Evolutionary conservation across 2,888 invertebrate species (phyloP).

Genomic region (Hanleya hanleyi): DNA sequence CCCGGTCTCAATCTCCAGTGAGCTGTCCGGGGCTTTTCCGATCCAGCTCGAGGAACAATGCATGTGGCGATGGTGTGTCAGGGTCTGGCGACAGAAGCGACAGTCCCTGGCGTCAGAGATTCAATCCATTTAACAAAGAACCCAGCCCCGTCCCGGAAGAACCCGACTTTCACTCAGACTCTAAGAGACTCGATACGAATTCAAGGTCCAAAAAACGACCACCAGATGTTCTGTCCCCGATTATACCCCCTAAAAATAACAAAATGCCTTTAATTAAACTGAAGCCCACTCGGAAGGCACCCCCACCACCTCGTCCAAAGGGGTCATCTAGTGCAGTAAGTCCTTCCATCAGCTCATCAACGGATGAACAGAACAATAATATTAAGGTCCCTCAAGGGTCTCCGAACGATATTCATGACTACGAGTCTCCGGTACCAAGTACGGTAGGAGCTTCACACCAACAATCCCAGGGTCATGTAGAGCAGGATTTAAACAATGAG

Average conservation of each 20-base stretch:
- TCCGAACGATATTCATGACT: background rate
- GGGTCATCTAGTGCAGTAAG: constrained; percentile 27
- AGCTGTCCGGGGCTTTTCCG: too few relatives aligned
- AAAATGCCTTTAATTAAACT: constrained; percentile 24
- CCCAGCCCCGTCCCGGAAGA: background rate
- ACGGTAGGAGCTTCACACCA: too few relatives aligned
- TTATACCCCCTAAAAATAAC: background rate
- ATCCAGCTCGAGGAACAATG: too few relatives aligned
- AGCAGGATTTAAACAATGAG: background rate
- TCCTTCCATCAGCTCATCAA: constrained; percentile 5
- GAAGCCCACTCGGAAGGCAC: constrained; percentile 55
- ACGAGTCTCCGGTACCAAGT: background rate
- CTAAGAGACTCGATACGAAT: background rate
- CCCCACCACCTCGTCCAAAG: constrained; percentile 48
- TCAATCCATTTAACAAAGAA: background rate
- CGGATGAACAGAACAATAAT: background rate
- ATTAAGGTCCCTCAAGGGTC: background rate
- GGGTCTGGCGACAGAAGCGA: too few relatives aligned
- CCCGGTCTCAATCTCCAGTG: too few relatives aligned
- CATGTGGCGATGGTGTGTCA: too few relatives aligned
- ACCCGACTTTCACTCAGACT: background rate
- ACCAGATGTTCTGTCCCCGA: background rate
- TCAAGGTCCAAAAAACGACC: background rate
- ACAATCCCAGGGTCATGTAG: background rate
- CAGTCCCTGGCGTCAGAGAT: background rate